Conservation (phyloP, 2,888 invertebrate species). For the Dusona sp. region DNA sequence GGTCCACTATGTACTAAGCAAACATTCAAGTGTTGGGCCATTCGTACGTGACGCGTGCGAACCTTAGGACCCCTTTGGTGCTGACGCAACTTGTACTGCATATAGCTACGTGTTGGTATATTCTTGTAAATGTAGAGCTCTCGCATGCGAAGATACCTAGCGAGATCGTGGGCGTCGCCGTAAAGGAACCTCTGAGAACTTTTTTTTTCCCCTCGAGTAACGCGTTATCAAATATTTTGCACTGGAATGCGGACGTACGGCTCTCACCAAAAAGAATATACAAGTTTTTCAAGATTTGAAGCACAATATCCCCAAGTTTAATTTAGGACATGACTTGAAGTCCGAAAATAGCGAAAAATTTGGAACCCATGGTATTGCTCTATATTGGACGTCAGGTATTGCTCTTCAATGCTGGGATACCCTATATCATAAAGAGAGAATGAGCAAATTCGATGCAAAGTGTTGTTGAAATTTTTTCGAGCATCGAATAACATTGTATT, state of each 20-base stretch:
- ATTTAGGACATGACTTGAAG: neutral
- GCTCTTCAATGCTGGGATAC: neutral
- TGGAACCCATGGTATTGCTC: neutral
- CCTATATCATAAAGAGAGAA: neutral
- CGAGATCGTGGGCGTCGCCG: constrained; percentile 44
- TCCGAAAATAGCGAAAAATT: neutral
- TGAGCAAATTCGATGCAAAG: constrained; percentile 11
- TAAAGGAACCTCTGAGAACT: constrained; percentile 26
- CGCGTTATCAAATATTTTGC: constrained; percentile 76
- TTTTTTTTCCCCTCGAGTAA: constrained; percentile 67
- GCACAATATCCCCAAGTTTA: neutral
- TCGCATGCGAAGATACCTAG: constrained; percentile 41
- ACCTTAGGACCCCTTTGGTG: constrained; percentile 52
- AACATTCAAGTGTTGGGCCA: constrained; percentile 39
- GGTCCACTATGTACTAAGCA: constrained; percentile 26
- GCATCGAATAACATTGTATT: constrained; percentile 10
- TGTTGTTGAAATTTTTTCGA: constrained; percentile 19
- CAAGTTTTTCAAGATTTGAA: neutral
- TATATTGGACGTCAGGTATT: neutral
- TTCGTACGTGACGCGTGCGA: constrained; percentile 65
- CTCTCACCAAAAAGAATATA: constrained; percentile 11
- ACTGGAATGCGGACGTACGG: constrained; percentile 71
- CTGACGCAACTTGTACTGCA: constrained; percentile 34
- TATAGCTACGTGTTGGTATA: constrained; percentile 14
- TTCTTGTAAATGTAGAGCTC: constrained; percentile 38